Percentiles rank a stretch among this genome's conserved stretches.
These are phyloP conservation scores for Myripristis jacobus DNA, from an alignment of 2,797 vertebrate species.

Conservation along the genomic window DNA sequence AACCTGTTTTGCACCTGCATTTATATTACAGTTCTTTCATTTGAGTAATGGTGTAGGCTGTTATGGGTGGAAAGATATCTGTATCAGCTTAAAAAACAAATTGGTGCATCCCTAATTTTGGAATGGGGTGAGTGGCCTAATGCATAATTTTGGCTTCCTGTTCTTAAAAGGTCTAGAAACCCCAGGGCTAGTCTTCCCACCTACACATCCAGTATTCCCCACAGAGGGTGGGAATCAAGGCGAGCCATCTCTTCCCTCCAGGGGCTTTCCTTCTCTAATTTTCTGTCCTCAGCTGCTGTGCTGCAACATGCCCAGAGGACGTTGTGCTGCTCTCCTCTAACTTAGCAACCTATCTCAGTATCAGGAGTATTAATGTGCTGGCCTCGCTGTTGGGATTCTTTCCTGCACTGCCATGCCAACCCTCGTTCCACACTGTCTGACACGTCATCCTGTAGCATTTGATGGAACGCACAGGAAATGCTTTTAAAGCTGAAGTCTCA, in stretches of 20 bases:
- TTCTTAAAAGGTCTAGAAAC: slow-evolving; percentile 8
- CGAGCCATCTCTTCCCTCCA: background rate
- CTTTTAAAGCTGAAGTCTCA: slow-evolving; percentile 29
- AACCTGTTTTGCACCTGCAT: too few species aligned
- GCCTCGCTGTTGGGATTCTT: slow-evolving; percentile 17
- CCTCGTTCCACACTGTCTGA: slow-evolving; percentile 17
- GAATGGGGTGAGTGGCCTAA: too few species aligned
- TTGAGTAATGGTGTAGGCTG: too few species aligned
- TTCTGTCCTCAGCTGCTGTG: slow-evolving; percentile 15
- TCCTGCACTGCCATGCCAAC: slow-evolving; percentile 35
- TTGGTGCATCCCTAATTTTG: too few species aligned
- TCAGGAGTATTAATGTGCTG: background rate
- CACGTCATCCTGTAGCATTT: slow-evolving; percentile 31
- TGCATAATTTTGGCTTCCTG: background rate
- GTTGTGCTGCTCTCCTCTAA: background rate
- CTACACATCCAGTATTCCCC: background rate
- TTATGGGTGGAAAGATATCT: too few species aligned
- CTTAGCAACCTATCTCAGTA: slow-evolving; percentile 7
- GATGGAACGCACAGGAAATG: slow-evolving; percentile 18
- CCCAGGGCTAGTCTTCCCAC: background rate
- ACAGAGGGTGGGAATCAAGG: background rate
- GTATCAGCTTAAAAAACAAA: too few species aligned
- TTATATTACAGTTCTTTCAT: too few species aligned
- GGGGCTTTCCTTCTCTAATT: slow-evolving; percentile 22
- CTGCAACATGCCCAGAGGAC: slow-evolving; percentile 21